Conservation (phyloP, 2,113 vertebrate species). For the Isurus oxyrinchus region DNA sequence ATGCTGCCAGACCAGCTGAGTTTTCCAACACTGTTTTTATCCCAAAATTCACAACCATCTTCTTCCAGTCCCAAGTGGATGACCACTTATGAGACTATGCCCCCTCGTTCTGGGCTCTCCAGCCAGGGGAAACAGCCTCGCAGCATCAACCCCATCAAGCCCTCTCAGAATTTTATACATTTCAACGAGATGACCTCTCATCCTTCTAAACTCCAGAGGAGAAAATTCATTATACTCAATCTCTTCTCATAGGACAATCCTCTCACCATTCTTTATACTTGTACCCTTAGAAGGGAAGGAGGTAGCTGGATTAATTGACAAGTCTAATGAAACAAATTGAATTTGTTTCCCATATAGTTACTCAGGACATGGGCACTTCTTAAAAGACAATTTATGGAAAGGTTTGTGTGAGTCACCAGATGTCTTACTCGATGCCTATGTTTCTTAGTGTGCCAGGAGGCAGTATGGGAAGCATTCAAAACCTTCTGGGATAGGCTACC, state of each 20-base stretch:
- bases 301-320: background rate
- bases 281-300: background rate
- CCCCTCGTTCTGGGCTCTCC: background rate
- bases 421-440: background rate
- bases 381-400: background rate
- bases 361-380: background rate
- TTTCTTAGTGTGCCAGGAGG: constrained; percentile 84
- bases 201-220: background rate
- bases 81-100: background rate
- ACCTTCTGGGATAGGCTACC: constrained; percentile 89
- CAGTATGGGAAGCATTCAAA: constrained; percentile 91
- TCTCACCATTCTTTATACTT: background rate
- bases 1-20: too few relatives aligned
- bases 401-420: background rate
- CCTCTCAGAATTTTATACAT: background rate
- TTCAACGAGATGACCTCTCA: background rate
- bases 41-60: background rate
- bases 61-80: background rate
- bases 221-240: background rate
- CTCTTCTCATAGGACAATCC: background rate
- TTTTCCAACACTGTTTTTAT: too few relatives aligned
- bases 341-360: background rate
- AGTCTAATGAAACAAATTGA: background rate
- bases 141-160: background rate
- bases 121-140: background rate